These are phyloP conservation scores for Microplitis manilae DNA, from an alignment of 2,888 invertebrate genomes.

Conservation along the genomic window DNA sequence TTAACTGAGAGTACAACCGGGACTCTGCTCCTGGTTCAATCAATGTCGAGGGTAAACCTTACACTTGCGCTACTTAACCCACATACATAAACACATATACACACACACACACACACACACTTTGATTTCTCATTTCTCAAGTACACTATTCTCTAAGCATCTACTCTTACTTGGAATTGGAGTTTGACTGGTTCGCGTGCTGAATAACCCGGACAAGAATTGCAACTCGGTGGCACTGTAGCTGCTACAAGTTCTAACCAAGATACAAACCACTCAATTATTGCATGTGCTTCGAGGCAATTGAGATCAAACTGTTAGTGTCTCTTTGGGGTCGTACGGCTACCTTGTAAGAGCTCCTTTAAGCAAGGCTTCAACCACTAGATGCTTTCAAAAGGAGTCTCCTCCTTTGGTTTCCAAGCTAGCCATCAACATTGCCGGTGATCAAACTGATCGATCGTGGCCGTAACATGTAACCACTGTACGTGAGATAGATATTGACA, in stretches of 20 bases:
- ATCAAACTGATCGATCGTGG: slow-evolving; percentile 3
- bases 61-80: slow-evolving; percentile 25
- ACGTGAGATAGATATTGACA: slow-evolving; percentile 36
- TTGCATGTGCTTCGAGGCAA: slow-evolving; percentile 58
- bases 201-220: slow-evolving; percentile 29
- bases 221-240: neutral
- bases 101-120: neutral
- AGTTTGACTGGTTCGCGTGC: slow-evolving; percentile 42
- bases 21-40: slow-evolving; percentile 65
- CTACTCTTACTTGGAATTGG: neutral
- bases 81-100: neutral
- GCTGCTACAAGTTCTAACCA: slow-evolving; percentile 3
- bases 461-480: neutral
- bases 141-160: neutral
- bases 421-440: slow-evolving; percentile 13
- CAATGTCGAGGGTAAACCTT: slow-evolving; percentile 55
- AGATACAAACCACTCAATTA: slow-evolving; percentile 70
- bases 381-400: slow-evolving; percentile 21
- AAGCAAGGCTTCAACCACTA: neutral
- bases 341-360: neutral
- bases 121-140: neutral
- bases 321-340: slow-evolving; percentile 38
- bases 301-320: slow-evolving; percentile 52
- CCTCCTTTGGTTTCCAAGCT: slow-evolving; percentile 32
- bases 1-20: slow-evolving; percentile 61